phyloP scores from a whole-genome alignment of 1,140 invertebrate genomes.

The Ephestia elutella region DNA sequence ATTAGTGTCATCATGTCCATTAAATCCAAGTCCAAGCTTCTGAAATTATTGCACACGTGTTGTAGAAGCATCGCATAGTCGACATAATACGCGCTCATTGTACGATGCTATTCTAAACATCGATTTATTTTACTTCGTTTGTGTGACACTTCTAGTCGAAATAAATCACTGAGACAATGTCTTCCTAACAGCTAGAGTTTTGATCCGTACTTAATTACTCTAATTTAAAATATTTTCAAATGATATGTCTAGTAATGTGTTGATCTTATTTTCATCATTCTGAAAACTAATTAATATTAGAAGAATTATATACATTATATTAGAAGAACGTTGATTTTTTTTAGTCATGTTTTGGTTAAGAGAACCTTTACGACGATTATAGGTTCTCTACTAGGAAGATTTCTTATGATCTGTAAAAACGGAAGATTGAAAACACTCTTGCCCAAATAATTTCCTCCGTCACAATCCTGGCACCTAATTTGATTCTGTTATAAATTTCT shows the following conservation, averaged over 20 bases:
- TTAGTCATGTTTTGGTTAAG: too few relatives aligned
- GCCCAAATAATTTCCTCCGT: neutral
- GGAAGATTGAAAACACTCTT: too few relatives aligned
- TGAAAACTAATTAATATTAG: too few relatives aligned
- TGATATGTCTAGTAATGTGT: too few relatives aligned
- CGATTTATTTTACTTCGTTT: neutral
- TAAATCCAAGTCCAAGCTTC: neutral
- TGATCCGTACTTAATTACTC: neutral
- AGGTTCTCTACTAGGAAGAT: too few relatives aligned
- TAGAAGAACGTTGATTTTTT: too few relatives aligned
- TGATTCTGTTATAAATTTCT: neutral
- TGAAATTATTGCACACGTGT: conserved; percentile 17
- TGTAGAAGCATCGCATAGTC: conserved; percentile 13
- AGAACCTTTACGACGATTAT: too few relatives aligned
- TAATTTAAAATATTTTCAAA: too few relatives aligned
- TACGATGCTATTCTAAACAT: neutral
- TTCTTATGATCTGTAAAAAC: too few relatives aligned
- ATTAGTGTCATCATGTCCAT: too few relatives aligned
- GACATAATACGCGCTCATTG: neutral
- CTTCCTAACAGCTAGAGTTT: neutral
- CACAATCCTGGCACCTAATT: neutral
- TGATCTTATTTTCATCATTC: too few relatives aligned
- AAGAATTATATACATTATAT: too few relatives aligned
- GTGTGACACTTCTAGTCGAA: neutral
- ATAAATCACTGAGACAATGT: neutral